These are phyloP conservation scores for Coleophora flavipennella DNA, from an alignment of 2,888 invertebrate genomes.

Conservation along the genomic window DNA sequence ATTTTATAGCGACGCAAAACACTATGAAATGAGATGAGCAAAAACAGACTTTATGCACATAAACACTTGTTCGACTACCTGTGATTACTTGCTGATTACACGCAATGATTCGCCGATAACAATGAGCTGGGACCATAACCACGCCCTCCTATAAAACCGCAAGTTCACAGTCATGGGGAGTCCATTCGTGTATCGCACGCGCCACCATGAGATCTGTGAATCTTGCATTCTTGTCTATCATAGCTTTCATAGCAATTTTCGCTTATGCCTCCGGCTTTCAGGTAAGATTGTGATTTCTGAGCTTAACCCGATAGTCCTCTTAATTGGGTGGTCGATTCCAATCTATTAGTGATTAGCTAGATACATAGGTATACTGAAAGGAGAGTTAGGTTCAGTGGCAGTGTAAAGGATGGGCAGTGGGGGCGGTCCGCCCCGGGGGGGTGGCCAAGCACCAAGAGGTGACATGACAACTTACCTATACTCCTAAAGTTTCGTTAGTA, in stretches of 20 bases:
- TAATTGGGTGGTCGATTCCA: too few relatives aligned
- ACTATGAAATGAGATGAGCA: slow-evolving; percentile 3
- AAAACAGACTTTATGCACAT: background rate
- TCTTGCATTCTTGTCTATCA: slow-evolving; percentile 22
- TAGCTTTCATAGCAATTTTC: slow-evolving; percentile 29
- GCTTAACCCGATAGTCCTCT: too few relatives aligned
- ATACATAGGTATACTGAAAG: too few relatives aligned
- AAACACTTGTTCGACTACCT: slow-evolving; percentile 28
- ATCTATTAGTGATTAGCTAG: too few relatives aligned
- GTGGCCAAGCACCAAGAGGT: too few relatives aligned
- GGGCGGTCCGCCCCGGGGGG: too few relatives aligned
- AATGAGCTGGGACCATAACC: slow-evolving; percentile 33
- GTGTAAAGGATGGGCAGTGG: too few relatives aligned
- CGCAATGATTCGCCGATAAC: slow-evolving; percentile 47
- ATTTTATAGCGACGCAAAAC: too few relatives aligned
- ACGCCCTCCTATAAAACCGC: slow-evolving; percentile 63
- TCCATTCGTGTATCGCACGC: slow-evolving; percentile 36
- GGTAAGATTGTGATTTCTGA: too few relatives aligned
- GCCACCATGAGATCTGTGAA: slow-evolving; percentile 39
- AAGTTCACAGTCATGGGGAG: slow-evolving; percentile 63
- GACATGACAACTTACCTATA: too few relatives aligned
- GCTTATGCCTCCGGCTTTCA: slow-evolving; percentile 31
- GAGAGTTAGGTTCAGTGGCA: too few relatives aligned
- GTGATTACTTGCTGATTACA: slow-evolving; percentile 42
- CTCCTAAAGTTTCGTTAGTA: too few relatives aligned